A percentile compares a stretch with the other conserved stretches of the same genome.
Evolutionary conservation across 2,113 vertebrate genomes (phyloP).

Genomic region (Lepidothrix coronata): DNA sequence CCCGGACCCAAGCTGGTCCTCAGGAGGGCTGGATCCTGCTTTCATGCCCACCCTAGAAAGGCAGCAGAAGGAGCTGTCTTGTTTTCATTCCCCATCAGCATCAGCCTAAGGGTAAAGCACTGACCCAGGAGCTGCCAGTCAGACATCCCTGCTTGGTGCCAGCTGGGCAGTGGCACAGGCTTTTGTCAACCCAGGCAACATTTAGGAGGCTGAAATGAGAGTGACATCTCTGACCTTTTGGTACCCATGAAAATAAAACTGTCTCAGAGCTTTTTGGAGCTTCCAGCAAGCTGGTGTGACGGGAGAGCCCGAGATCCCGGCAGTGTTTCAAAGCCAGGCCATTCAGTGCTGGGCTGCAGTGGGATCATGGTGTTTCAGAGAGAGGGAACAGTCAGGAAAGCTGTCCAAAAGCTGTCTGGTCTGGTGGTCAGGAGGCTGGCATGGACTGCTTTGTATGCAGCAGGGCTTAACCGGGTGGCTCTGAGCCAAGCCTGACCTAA

Average conservation of each 20-base stretch:
- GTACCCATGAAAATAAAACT: background rate
- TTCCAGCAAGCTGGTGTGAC: background rate
- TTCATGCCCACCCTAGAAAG: background rate
- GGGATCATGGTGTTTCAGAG: background rate
- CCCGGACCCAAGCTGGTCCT: background rate
- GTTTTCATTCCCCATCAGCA: background rate
- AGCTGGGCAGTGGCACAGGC: background rate
- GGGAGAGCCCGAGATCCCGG: rapidly evolving
- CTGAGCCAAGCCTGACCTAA: slow-evolving; percentile 42
- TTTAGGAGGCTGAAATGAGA: background rate
- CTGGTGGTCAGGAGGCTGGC: background rate
- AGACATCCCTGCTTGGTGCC: background rate
- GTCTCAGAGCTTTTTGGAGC: background rate
- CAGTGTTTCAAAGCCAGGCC: background rate
- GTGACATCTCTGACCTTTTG: background rate
- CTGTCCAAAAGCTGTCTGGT: background rate
- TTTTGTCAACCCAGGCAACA: background rate
- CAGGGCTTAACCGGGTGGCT: background rate
- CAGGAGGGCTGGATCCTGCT: background rate
- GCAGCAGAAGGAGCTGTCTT: background rate
- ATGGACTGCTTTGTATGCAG: background rate
- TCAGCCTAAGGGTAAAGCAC: background rate
- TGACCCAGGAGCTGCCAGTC: background rate
- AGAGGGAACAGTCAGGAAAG: background rate
- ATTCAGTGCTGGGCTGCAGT: background rate